phyloP scores from a whole-genome alignment of 2,113 vertebrate genomes.

The Tragulus kanchil region DNA sequence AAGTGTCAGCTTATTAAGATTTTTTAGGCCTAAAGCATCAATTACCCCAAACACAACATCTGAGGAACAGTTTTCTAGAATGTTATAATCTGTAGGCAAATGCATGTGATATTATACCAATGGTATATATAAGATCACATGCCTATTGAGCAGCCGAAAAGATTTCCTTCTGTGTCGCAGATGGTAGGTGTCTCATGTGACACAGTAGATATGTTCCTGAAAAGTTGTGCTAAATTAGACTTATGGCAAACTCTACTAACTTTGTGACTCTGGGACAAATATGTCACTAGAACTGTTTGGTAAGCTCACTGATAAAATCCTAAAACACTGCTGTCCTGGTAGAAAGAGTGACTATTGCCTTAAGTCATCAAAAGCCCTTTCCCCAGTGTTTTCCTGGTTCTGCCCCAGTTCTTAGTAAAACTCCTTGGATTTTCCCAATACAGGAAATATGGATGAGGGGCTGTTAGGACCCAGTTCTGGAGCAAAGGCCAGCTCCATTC shows the following conservation, averaged over 20 bases:
- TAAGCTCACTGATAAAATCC: constrained; percentile 6
- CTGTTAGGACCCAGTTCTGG: neutral
- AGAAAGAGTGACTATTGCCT: neutral
- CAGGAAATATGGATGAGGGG: neutral
- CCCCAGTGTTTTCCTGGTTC: neutral
- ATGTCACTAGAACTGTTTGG: neutral
- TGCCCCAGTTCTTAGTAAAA: neutral
- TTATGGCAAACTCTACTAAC: neutral
- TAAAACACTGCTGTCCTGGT: neutral
- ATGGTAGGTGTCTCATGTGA: neutral
- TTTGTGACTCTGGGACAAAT: neutral
- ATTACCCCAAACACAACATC: neutral
- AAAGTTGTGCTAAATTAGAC: constrained; percentile 26
- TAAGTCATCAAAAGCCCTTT: neutral
- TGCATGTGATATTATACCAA: neutral
- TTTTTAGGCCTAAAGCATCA: constrained; percentile 43
- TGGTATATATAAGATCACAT: neutral
- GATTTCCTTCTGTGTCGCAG: neutral
- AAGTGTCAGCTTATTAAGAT: constrained; percentile 59
- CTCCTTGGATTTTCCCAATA: neutral
- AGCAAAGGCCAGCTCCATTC: neutral
- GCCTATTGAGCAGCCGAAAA: constrained; percentile 9
- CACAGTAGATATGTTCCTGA: neutral
- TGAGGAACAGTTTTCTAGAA: constrained; percentile 40
- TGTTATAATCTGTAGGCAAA: neutral